Base-by-base conservation (phyloP, 2,113 vertebrate genomes). In the Corythornis madagascariensis region DNA sequence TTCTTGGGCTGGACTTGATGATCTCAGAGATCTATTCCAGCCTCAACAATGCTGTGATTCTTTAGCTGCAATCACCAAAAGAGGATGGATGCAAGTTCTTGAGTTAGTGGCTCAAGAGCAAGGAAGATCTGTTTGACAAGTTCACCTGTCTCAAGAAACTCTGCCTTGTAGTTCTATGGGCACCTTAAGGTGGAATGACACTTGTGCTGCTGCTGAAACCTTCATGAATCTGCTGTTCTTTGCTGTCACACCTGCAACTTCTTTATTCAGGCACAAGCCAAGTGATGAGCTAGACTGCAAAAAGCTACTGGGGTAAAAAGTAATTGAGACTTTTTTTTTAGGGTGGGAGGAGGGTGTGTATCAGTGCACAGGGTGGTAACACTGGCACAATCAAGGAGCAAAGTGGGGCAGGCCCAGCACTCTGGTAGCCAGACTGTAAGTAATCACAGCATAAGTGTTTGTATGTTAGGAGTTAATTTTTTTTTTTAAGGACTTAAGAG, bases 391-490 rank as follows among this genome's bases (percentile, higher is more conserved):
- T 13, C 28, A 75, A 35, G 43, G 11, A 63, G 29, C 29, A 48
- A 45, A 56, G 43, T 38, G 2, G 1, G 26, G 25, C 33, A 67
- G 52, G 43, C 74, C 45, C 48, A 86, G n/a, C 55, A 38, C 50
- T 82, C 69, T 14, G 13, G 11, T 63, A 57, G 40, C 57, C 53
- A 60, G 40, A 31, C 25, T 61, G 24, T 11, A 56, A 16, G 21
- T 86, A 89, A 64, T 75, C 42, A 45, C n/a, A 91, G 63, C 43
- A 10, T 52, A 57, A 83, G 9, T 70, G 31, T 52, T 57, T 84
- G 50, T 73, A n/a, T 73, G 20, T 48, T 67, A 73, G 33, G 88
- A 92, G 61, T 93, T 83, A 78, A 88, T 79, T 71, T 91, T 90
- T 38, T 38, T 85, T 38, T 85, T 24, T 63, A 67, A 70, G 71